Evolutionary conservation across 2,113 vertebrate species (phyloP), one percentile per base, ranked within the genome.

Genomic region (Phaethon lepturus): DNA sequence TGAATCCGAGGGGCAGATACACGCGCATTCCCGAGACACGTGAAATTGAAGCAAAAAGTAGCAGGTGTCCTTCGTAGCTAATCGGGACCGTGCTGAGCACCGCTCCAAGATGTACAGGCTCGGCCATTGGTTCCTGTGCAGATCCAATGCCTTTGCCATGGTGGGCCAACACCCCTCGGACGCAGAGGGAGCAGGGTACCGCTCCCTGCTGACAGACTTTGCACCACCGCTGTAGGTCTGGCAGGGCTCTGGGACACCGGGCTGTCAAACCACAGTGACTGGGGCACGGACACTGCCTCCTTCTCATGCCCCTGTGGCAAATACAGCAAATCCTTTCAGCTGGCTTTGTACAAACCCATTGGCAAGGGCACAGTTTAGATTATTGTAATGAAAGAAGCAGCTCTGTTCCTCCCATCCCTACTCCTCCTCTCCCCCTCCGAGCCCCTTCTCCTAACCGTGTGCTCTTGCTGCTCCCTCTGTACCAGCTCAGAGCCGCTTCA

Each of bases 101-200:
- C 1, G 2, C 72, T 90, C 77, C 64, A 18, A 81, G 59, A 14
- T 1, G 0, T 4, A 2, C 3, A 1, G 33, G 45, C 44, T 68
- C 4, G 0, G 79, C 0, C 0, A 14, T 2, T 2, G 2, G 20
- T 40, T 42, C 7, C 33, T 1, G 3, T 8, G 7, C 16, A 15
- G 26, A 71, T 14, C 64, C 26, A 20, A 8, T 0, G 3, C 55
- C 52, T 62, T 28, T 31, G 62, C 13, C 52, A 2, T 0, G 11
- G 44, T 26, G 45, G 33, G 58, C 8, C 38, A 75, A 3, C 33
- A 5, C 17, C 53, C 25, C 55, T 25, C 17, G 3, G 20, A 8
- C 2, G 17, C n/a, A 5, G 44, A 25, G 40, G 58, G 11, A 86
- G 25, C 25, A 38, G 45, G 12, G 59, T 45, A 45, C 11, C 50